Conservation (phyloP, 2,797 vertebrate genomes). For the Myotis findleyi region DNA sequence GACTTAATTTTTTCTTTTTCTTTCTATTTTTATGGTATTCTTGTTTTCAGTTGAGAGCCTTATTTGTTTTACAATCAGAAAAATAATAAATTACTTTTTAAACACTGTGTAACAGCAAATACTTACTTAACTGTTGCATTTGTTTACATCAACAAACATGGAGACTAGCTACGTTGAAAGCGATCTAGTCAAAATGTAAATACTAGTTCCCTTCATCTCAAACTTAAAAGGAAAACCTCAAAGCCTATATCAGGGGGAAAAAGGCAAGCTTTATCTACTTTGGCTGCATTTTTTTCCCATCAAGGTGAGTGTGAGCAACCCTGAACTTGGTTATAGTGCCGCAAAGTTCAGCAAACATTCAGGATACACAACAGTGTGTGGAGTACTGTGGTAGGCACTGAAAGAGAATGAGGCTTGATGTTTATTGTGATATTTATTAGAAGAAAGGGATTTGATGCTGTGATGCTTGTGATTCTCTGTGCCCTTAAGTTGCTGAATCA, state of each 20-base stretch:
- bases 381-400: not conserved
- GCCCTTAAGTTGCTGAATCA: not conserved
- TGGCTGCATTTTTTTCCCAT: not conserved
- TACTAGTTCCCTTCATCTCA: not conserved
- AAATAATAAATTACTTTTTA: not conserved
- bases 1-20: not conserved
- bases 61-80: conserved; percentile 2
- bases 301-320: not conserved
- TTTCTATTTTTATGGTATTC: not conserved
- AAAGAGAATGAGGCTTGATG: no score
- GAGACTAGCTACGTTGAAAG: not conserved
- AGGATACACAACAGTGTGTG: no score
- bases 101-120: not conserved
- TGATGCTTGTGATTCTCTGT: not conserved
- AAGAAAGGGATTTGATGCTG: not conserved
- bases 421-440: not conserved
- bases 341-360: not conserved
- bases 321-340: not conserved
- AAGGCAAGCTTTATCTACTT: not conserved
- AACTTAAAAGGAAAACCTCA: not conserved
- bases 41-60: not conserved
- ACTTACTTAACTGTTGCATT: not conserved
- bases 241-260: not conserved
- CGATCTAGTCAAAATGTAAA: not conserved
- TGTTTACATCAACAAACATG: not conserved